Conservation (phyloP, 2,113 vertebrate genomes). For the Naja naja region DNA sequence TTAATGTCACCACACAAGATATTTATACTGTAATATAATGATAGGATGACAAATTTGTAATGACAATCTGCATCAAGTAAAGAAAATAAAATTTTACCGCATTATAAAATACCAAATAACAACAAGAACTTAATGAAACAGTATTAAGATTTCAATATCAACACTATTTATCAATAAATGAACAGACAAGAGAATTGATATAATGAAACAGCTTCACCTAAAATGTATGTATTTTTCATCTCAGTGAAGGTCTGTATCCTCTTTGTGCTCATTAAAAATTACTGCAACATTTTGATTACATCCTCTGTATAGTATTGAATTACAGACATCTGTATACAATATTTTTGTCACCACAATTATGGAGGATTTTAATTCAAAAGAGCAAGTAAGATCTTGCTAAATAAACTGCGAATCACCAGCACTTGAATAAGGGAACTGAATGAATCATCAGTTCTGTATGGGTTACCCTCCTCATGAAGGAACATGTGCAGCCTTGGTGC, state of each 20-base stretch:
- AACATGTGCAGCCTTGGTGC: not conserved
- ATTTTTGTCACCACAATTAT: accelerated
- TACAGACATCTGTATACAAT: not conserved
- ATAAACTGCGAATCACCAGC: not conserved
- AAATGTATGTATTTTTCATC: not conserved
- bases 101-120: not conserved
- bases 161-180: not conserved
- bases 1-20: not conserved
- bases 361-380: not conserved
- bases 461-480: not conserved
- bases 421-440: not conserved
- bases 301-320: not conserved
- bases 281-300: not conserved
- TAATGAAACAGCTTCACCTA: not conserved
- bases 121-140: not conserved
- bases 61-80: not conserved
- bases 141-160: not conserved
- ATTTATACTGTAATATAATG: not conserved
- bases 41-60: not conserved
- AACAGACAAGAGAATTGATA: not conserved
- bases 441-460: not conserved
- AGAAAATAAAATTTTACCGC: not conserved
- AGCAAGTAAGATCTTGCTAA: not conserved
- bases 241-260: not conserved
- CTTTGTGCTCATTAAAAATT: conserved; percentile 7